These are phyloP conservation scores for Perdita meconis DNA, from an alignment of 2,888 invertebrate genomes.

Conservation along the genomic window DNA sequence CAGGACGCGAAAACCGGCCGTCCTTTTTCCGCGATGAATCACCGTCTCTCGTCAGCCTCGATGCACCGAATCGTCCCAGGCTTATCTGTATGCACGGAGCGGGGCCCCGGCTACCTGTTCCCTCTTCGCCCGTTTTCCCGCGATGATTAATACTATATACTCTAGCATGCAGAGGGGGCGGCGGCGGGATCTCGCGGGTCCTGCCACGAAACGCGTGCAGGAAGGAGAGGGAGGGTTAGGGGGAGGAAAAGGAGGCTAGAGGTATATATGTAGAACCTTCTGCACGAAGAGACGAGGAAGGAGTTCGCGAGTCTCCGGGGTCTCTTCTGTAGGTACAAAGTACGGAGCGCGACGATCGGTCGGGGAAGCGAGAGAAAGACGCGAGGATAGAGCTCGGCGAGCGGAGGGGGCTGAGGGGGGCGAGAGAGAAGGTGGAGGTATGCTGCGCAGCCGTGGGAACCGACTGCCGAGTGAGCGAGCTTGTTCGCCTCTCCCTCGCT, in stretches of 20 bases:
- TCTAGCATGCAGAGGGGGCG: slow-evolving; percentile 14
- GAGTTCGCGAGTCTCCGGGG: no score
- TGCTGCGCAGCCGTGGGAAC: slow-evolving; percentile 82
- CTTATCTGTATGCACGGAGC: slow-evolving; percentile 31
- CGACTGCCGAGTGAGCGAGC: slow-evolving; percentile 76
- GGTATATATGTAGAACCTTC: no score
- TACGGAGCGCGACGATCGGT: slow-evolving; percentile 26
- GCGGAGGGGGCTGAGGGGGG: slow-evolving; percentile 66
- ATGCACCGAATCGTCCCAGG: slow-evolving; percentile 29
- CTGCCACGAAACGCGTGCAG: slow-evolving; percentile 52
- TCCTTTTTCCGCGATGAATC: slow-evolving; percentile 51
- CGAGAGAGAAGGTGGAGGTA: slow-evolving; percentile 78
- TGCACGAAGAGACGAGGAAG: slow-evolving; percentile 35
- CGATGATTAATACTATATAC: slow-evolving; percentile 70
- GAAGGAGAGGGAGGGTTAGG: slow-evolving; percentile 46
- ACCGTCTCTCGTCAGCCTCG: slow-evolving; percentile 23
- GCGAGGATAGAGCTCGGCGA: slow-evolving; percentile 36
- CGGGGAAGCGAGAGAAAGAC: slow-evolving; percentile 48
- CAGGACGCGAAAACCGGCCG: slow-evolving; percentile 41
- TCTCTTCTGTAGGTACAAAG: no score
- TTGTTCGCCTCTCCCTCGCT: slow-evolving; percentile 58
- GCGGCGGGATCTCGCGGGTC: slow-evolving; percentile 51
- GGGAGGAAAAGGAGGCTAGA: slow-evolving; percentile 8
- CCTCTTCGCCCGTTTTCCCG: slow-evolving; percentile 51
- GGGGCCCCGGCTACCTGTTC: slow-evolving; percentile 57